phyloP scores from a whole-genome alignment of 2,888 invertebrate genomes.

The Iselma pallidipennis region DNA sequence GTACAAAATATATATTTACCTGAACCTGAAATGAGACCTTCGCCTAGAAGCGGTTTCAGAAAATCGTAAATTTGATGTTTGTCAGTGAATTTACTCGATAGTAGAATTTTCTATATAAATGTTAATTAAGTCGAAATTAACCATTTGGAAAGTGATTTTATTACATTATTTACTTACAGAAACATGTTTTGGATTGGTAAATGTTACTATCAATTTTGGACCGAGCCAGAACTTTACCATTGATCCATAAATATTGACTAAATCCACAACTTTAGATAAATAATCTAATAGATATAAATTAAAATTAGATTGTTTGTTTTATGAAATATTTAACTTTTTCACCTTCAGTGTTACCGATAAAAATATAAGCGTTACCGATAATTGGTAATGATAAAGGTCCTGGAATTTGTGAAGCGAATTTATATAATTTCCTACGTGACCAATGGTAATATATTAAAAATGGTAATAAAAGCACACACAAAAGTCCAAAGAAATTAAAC shows the following conservation, averaged over 20 bases:
- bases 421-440: constrained; percentile 5
- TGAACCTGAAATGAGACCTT: constrained; percentile 21
- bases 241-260: background rate
- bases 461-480: background rate
- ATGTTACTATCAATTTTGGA: constrained; percentile 2
- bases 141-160: background rate
- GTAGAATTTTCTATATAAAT: constrained; percentile 20
- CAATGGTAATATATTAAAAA: background rate
- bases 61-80: constrained; percentile 21
- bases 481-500: background rate
- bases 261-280: background rate
- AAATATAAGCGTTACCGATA: constrained; percentile 8
- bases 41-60: constrained; percentile 14
- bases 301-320: no score
- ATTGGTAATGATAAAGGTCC: constrained; percentile 11
- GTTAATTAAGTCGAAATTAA: background rate
- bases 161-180: constrained; percentile 16
- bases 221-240: constrained; percentile 14
- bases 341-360: constrained; percentile 13
- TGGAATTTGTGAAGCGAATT: background rate
- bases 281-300: background rate
- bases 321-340: constrained; percentile 20
- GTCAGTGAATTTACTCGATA: constrained; percentile 13
- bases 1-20: constrained; percentile 6
- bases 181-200: constrained; percentile 17